These are phyloP conservation scores for Poeciliopsis gracilis DNA, from an alignment of 2,797 vertebrate species.

Conservation along the genomic window DNA sequence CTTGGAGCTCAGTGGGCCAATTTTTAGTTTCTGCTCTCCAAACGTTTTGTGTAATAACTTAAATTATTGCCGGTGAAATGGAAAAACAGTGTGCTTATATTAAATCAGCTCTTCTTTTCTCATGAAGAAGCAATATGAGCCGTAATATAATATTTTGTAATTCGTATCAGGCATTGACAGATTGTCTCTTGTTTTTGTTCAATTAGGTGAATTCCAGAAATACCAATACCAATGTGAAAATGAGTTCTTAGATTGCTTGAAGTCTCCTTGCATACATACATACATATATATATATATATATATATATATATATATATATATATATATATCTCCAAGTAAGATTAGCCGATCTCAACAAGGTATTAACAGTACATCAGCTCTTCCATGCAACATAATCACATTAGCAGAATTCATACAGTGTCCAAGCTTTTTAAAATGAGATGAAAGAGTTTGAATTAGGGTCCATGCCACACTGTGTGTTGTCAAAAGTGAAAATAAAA, in stretches of 20 bases:
- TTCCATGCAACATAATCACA: not conserved
- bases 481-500: not conserved
- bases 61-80: conserved; percentile 7
- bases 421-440: not conserved
- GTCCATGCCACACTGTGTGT: not conserved
- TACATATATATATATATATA: too few relatives aligned
- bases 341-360: not conserved
- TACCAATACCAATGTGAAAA: not conserved
- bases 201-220: not conserved
- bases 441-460: not conserved
- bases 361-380: not conserved
- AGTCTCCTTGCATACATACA: not conserved
- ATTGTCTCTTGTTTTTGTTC: conserved; percentile 2
- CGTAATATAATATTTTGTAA: not conserved
- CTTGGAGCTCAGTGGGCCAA: conserved; percentile 28
- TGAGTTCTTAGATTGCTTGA: not conserved
- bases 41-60: conserved; percentile 43
- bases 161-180: not conserved
- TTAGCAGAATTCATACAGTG: not conserved
- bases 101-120: not conserved
- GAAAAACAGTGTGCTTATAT: conserved; percentile 1
- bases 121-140: not conserved
- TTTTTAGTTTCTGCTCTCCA: conserved; percentile 48
- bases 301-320: too few relatives aligned
- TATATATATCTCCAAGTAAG: too few relatives aligned